Evolutionary conservation across 2,113 vertebrate genomes (phyloP).

Genomic region (Solea senegalensis): DNA sequence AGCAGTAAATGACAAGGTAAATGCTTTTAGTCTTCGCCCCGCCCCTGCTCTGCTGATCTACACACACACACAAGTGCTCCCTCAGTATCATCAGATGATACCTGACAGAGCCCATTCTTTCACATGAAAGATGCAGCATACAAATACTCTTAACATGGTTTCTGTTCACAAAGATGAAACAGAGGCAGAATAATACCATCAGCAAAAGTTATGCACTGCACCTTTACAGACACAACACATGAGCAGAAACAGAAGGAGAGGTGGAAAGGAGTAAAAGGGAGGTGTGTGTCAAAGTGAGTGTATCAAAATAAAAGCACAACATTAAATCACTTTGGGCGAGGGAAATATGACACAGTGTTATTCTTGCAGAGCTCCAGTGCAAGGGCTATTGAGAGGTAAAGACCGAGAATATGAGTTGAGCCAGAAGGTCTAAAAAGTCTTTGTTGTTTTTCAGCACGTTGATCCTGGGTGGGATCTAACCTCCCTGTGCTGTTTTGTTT

Average conservation of each 20-base stretch:
- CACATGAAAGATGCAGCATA: no score
- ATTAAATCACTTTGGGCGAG: slow-evolving; percentile 48
- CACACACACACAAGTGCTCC: no score
- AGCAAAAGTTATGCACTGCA: no score
- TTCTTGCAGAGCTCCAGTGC: slow-evolving; percentile 44
- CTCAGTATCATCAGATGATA: no score
- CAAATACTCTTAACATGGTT: no score
- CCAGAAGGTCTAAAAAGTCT: slow-evolving; percentile 47
- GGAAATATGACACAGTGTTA: slow-evolving; percentile 59
- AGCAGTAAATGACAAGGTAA: no score
- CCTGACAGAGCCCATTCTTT: no score
- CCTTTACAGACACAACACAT: slow-evolving; percentile 6
- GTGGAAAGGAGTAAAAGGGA: slow-evolving; percentile 10
- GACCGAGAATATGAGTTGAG: slow-evolving; percentile 31
- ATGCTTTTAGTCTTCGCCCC: no score
- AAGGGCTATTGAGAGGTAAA: slow-evolving; percentile 31
- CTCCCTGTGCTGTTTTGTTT: slow-evolving; percentile 28
- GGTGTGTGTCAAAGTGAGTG: slow-evolving; percentile 32
- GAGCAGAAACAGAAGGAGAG: slow-evolving; percentile 16
- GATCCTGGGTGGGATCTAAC: slow-evolving; percentile 57
- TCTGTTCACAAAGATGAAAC: no score
- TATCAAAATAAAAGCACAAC: slow-evolving; percentile 61
- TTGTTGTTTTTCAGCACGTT: slow-evolving; percentile 60
- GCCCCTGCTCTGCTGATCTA: no score
- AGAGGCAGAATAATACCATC: no score